phyloP scores from a whole-genome alignment of 2,797 vertebrate species.

The Odontamblyopus lacepedii region DNA sequence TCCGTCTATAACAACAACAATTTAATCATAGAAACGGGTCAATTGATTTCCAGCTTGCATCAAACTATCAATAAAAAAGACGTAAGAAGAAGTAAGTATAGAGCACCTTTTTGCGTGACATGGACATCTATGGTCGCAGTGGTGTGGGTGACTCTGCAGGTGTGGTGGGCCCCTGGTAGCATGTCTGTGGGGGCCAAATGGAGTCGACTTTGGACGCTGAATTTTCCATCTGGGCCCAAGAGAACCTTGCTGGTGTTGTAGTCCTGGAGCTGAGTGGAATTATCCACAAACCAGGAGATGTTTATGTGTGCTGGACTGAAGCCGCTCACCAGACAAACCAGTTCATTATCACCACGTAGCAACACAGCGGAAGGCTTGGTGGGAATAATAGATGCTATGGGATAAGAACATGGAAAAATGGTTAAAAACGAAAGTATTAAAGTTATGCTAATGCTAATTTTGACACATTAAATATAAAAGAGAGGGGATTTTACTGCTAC shows the following conservation, averaged over 20 bases:
- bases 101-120: constrained; percentile 58
- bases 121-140: constrained; percentile 41
- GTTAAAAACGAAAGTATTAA: neutral
- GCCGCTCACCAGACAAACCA: constrained; percentile 70
- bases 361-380: constrained; percentile 54
- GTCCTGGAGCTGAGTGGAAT: constrained; percentile 2
- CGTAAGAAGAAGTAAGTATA: too few relatives aligned
- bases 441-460: too few relatives aligned
- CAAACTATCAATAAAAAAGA: too few relatives aligned
- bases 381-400: constrained; percentile 45
- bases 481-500: too few relatives aligned
- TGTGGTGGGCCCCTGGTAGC: constrained; percentile 52
- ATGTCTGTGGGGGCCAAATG: constrained; percentile 35
- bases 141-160: constrained; percentile 63
- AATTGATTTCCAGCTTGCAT: too few relatives aligned
- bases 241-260: constrained; percentile 44
- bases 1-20: too few relatives aligned
- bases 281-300: constrained; percentile 67
- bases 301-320: constrained; percentile 72
- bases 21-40: too few relatives aligned
- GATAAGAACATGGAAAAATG: neutral
- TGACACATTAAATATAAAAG: too few relatives aligned
- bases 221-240: constrained; percentile 62
- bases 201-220: constrained; percentile 65
- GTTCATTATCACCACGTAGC: constrained; percentile 52